These are phyloP conservation scores for Limulus polyphemus DNA, from an alignment of 2,888 invertebrate species.

Conservation along the genomic window DNA sequence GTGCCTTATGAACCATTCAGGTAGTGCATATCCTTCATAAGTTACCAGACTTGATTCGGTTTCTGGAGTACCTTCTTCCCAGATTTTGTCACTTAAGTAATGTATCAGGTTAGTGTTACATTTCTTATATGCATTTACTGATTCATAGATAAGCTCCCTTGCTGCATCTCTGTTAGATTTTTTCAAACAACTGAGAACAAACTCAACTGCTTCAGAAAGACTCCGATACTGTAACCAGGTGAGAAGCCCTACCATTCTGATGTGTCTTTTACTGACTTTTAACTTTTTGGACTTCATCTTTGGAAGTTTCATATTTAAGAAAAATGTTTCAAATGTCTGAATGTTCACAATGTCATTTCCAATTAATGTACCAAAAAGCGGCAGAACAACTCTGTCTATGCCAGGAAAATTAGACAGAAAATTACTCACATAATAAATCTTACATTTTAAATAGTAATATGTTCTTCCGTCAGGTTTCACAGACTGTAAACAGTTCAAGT, in stretches of 20 bases:
- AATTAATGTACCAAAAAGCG: conserved; percentile 64
- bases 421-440: conserved; percentile 56
- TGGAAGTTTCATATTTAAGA: conserved; percentile 9
- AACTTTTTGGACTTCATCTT: conserved; percentile 11
- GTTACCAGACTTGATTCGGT: conserved; percentile 6
- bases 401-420: conserved; percentile 53
- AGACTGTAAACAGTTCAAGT: conserved; percentile 18
- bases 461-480: conserved; percentile 1
- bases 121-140: conserved; percentile 51
- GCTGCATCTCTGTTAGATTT: conserved; percentile 45
- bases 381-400: conserved; percentile 53
- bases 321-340: conserved; percentile 12
- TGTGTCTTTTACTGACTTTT: conserved; percentile 49
- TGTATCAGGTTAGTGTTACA: conserved; percentile 47
- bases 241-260: conserved; percentile 55
- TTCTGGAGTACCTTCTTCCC: neutral
- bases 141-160: conserved; percentile 47
- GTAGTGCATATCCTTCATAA: conserved; percentile 33
- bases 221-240: conserved; percentile 62
- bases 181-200: conserved; percentile 48
- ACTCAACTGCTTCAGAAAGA: conserved; percentile 53
- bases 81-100: conserved; percentile 40
- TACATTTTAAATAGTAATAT: conserved; percentile 47
- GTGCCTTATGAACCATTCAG: conserved; percentile 53
- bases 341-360: conserved; percentile 79